Conservation (phyloP, 2,888 invertebrate species). For the Desoria tigrina region DNA sequence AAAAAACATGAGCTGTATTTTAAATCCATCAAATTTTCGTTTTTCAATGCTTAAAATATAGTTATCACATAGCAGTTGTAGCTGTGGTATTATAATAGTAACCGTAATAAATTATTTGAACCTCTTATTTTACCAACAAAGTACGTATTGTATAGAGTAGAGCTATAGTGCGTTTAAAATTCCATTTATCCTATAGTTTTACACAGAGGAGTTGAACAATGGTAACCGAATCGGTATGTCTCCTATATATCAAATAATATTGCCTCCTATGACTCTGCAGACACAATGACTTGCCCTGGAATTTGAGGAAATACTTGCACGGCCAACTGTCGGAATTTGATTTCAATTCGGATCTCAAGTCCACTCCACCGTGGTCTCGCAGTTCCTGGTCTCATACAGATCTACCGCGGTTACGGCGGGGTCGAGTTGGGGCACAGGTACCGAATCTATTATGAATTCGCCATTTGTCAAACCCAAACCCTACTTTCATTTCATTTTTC, state of each 20-base stretch:
- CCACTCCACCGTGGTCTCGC: constrained; percentile 54
- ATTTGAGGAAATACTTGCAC: constrained; percentile 55
- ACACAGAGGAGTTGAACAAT: background rate
- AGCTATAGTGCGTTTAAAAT: background rate
- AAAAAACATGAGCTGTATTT: too few relatives aligned
- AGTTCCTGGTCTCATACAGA: constrained; percentile 59
- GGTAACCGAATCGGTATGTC: background rate
- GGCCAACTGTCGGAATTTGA: constrained; percentile 55
- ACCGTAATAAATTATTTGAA: too few relatives aligned
- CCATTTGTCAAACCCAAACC: too few relatives aligned
- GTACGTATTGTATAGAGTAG: background rate
- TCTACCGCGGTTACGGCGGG: constrained; percentile 57
- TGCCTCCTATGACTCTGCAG: constrained; percentile 48
- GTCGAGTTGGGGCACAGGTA: constrained; percentile 59
- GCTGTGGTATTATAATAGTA: too few relatives aligned
- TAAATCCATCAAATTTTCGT: too few relatives aligned
- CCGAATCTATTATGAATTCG: too few relatives aligned
- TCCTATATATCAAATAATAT: background rate
- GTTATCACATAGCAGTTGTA: too few relatives aligned
- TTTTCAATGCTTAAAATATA: too few relatives aligned
- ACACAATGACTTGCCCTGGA: constrained; percentile 57
- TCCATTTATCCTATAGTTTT: background rate
- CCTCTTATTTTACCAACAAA: too few relatives aligned
- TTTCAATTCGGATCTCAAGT: constrained; percentile 54
- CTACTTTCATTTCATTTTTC: too few relatives aligned